These are phyloP conservation scores for Cyprinodon brontotheroides DNA, from an alignment of 2,113 vertebrate genomes.

Conservation along the genomic window DNA sequence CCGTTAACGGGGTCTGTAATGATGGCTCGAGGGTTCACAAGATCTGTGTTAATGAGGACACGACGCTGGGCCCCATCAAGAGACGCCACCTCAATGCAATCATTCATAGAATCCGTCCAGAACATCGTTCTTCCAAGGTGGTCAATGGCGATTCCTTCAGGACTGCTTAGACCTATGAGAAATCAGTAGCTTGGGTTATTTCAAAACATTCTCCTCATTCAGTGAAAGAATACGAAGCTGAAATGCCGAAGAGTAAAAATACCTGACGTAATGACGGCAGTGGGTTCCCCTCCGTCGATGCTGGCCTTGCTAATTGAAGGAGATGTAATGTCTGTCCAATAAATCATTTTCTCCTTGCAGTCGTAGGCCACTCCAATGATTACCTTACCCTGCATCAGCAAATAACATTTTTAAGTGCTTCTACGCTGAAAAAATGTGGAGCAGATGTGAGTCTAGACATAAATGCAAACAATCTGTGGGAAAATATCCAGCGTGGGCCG, in stretches of 20 bases:
- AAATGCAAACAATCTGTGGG: slow-evolving; percentile 49
- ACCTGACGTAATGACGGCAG: slow-evolving; percentile 86
- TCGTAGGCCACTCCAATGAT: slow-evolving; percentile 92
- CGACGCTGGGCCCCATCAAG: slow-evolving; percentile 88
- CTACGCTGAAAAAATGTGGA: slow-evolving; percentile 27
- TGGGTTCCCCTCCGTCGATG: slow-evolving; percentile 85
- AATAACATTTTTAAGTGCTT: slow-evolving; percentile 38
- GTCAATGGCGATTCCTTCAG: slow-evolving; percentile 91
- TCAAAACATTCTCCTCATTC: not conserved
- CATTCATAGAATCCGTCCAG: slow-evolving; percentile 91
- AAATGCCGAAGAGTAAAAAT: slow-evolving; percentile 3
- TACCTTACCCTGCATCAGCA: slow-evolving; percentile 84
- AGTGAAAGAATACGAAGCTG: not conserved
- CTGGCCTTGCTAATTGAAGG: slow-evolving; percentile 90
- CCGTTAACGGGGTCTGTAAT: slow-evolving; percentile 83
- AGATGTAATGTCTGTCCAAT: slow-evolving; percentile 92
- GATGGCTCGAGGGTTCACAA: slow-evolving; percentile 92
- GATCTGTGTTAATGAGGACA: slow-evolving; percentile 83
- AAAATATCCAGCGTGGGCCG: slow-evolving; percentile 11
- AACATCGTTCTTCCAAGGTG: slow-evolving; percentile 89
- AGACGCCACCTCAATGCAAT: slow-evolving; percentile 89
- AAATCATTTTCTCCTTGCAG: slow-evolving; percentile 90
- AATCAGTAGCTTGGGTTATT: not conserved
- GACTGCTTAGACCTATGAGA: slow-evolving; percentile 84
- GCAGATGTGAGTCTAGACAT: slow-evolving; percentile 60